Evolutionary conservation across 2,797 vertebrate genomes (phyloP).

Genomic region (Paedocypris micromegethes): DNA sequence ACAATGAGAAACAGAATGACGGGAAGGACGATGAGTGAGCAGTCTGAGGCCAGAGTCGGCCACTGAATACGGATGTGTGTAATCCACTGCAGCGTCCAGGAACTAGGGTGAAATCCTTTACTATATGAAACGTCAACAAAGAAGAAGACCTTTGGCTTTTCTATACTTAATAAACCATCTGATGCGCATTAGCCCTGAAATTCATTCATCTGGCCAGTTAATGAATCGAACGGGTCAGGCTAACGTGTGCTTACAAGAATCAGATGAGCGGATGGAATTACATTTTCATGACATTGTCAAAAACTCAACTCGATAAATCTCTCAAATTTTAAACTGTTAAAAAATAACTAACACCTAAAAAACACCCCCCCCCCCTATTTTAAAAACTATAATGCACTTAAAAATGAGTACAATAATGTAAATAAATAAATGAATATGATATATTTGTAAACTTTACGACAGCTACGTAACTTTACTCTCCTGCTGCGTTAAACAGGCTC

Average conservation of each 20-base stretch:
- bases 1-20: conserved; percentile 46
- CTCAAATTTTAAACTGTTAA: too few relatives aligned
- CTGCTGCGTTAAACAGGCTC: background rate
- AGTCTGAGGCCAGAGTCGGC: conserved; percentile 49
- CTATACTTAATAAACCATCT: conserved; percentile 72
- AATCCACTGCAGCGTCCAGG: conserved; percentile 63
- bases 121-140: conserved; percentile 74
- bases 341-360: too few relatives aligned
- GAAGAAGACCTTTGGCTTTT: conserved; percentile 60
- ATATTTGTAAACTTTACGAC: background rate
- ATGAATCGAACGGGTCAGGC: conserved; percentile 42
- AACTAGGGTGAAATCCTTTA: conserved; percentile 63
- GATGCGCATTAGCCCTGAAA: conserved; percentile 67
- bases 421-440: too few relatives aligned
- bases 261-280: conserved; percentile 9
- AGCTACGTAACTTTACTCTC: background rate
- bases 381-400: too few relatives aligned
- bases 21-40: conserved; percentile 27
- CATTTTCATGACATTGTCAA: conserved; percentile 52
- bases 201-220: conserved; percentile 55
- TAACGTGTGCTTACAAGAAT: conserved; percentile 15
- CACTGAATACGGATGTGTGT: conserved; percentile 67
- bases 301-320: background rate
- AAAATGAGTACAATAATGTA: too few relatives aligned
- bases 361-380: too few relatives aligned